Conservation (phyloP, 2,797 vertebrate species). For the Cuculus canorus region DNA sequence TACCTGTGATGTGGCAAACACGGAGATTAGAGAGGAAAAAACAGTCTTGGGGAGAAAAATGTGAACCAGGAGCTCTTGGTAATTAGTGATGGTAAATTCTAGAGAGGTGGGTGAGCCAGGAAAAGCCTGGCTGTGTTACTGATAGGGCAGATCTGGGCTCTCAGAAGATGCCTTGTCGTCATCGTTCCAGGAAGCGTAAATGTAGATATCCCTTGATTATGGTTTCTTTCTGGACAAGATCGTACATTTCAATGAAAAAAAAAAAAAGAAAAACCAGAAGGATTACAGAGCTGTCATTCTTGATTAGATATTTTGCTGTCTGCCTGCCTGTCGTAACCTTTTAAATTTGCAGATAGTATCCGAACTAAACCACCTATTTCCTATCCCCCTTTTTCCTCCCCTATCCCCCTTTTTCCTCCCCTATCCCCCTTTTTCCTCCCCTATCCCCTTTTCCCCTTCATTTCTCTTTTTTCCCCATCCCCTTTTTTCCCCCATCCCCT, state of each 20-base stretch:
- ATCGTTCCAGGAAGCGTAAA: not conserved
- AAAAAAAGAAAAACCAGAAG: too few relatives aligned
- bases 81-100: conserved; percentile 57
- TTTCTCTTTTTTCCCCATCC: not conserved
- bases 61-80: not conserved
- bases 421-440: not conserved
- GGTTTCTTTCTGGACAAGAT: not conserved
- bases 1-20: not conserved
- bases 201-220: not conserved
- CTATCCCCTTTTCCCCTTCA: not conserved
- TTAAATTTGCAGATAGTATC: not conserved
- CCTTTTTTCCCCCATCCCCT: not conserved
- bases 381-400: not conserved
- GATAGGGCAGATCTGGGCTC: not conserved
- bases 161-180: conserved; percentile 1
- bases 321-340: not conserved
- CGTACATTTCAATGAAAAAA: not conserved
- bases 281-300: not conserved
- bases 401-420: not conserved
- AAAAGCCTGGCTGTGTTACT: not conserved
- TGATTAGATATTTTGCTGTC: not conserved
- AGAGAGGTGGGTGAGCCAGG: conserved; percentile 10
- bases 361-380: not conserved
- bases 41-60: not conserved
- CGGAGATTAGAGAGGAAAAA: not conserved